These are phyloP conservation scores for Cladopsammia gracilis DNA, from an alignment of 64 coral and sea anemone species.

Conservation along the genomic window DNA sequence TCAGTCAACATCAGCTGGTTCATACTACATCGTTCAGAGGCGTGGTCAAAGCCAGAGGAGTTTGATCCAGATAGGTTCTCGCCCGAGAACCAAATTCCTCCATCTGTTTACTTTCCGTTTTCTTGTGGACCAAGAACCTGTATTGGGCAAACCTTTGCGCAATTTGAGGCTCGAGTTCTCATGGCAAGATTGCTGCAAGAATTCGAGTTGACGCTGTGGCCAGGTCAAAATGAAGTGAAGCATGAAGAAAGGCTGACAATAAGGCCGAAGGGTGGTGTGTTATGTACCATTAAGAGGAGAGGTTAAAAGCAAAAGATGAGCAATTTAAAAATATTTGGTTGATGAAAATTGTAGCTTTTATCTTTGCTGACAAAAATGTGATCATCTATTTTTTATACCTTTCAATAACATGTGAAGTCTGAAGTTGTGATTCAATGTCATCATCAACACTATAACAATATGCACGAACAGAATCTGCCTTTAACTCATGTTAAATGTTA, in stretches of 20 bases:
- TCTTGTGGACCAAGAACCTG: constrained; percentile 78
- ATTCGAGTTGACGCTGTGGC: constrained; percentile 72
- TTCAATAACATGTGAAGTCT: too few species aligned
- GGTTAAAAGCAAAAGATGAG: not conserved
- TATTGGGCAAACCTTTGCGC: constrained; percentile 88
- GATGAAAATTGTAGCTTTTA: too few species aligned
- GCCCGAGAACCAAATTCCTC: not conserved
- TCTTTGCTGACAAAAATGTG: too few species aligned
- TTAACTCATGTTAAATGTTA: too few species aligned
- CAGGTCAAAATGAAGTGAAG: constrained; percentile 41
- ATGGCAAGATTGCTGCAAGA: constrained; percentile 83
- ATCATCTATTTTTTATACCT: too few species aligned
- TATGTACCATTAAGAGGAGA: constrained; percentile 70
- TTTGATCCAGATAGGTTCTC: constrained; percentile 89
- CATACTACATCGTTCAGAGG: constrained; percentile 46
- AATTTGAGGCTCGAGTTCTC: constrained; percentile 86
- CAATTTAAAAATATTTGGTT: too few species aligned
- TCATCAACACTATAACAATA: too few species aligned
- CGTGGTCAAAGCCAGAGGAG: constrained; percentile 67
- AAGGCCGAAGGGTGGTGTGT: constrained; percentile 76
- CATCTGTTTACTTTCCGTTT: constrained; percentile 71
- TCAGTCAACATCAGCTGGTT: constrained; percentile 20
- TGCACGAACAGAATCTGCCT: too few species aligned
- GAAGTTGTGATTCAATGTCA: too few species aligned
- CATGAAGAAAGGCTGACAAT: constrained; percentile 48